A percentile compares a stretch with the other conserved stretches of the same genome.
Conservation (phyloP, 2,113 vertebrate species). For the Sitta europaea region DNA sequence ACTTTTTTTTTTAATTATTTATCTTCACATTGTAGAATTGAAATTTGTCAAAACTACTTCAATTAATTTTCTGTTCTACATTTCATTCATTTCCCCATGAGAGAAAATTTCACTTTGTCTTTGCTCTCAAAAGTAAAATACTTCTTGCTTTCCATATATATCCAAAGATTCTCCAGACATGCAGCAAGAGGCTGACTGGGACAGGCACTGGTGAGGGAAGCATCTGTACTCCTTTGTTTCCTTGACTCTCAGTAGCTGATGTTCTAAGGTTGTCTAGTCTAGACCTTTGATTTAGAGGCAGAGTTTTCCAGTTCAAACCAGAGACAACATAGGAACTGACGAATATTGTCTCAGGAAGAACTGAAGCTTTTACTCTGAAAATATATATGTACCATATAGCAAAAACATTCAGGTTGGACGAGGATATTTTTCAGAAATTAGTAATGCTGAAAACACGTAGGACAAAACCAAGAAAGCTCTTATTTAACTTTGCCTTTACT, state of each 20-base stretch:
- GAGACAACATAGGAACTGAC: neutral
- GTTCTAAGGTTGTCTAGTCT: neutral
- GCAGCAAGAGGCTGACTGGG: accelerated
- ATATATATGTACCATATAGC: neutral
- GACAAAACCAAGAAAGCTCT: neutral
- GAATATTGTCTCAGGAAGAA: neutral
- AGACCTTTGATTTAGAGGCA: neutral
- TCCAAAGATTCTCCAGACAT: neutral
- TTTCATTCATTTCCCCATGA: neutral
- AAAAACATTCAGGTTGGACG: neutral
- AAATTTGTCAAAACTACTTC: neutral
- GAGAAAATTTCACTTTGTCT: neutral
- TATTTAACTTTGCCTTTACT: neutral
- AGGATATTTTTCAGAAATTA: neutral
- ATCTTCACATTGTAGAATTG: neutral
- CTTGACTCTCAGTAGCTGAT: neutral
- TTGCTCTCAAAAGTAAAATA: neutral
- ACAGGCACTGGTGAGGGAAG: neutral
- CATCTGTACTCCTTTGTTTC: neutral
- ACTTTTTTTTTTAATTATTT: neutral
- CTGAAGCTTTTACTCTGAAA: neutral
- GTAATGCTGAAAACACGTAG: neutral
- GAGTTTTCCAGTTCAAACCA: neutral
- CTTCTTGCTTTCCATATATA: neutral
- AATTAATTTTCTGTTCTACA: neutral